Base-by-base conservation (phyloP, 2,888 invertebrate species). In the Tenthredo notha region DNA sequence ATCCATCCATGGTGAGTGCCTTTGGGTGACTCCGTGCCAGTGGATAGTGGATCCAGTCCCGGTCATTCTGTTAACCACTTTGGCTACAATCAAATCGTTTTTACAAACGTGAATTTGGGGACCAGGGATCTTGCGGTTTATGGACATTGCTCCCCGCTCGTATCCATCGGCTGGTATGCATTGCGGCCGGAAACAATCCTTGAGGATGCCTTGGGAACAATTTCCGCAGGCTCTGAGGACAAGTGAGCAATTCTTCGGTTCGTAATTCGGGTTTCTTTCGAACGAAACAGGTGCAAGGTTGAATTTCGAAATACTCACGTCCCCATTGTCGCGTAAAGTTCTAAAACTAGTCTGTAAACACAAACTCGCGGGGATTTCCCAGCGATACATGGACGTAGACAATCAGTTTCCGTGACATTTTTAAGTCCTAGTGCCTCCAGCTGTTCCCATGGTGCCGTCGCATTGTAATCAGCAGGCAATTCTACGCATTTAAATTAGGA, bases 161-260 rank as follows among this genome's bases (percentile, higher is more conserved):
- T 92, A 87, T 0, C 95, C 95, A 89, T 95, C 94, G 0, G 93
- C 94, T 0, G 94, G 88, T 43, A 95, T 91, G 87, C 95, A 95
- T 88, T 94, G 94, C 1, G 93, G 92, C 18, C 92, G 88, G 65
- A 88, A 87, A 87, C 95, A 95, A 88, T 94, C 94, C 1, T 91
- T 88, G 4, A 77, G 61, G 1, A 88, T 86, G 21, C 91, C 90
- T 78, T 89, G 85, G 0, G 93, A 92, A 89, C 95, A 95, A 86
- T 92, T 90, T 77, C 91, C 92, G 88, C 95, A 95, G 4, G 94
- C 94, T 84, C 94, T 94, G 88, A 61, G 47, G 33, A 37, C 50
- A 43, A 40, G 18, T 29, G 40, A 37, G 40, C 33, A 72, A 72
- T 72, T 40, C 21, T 40, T 21, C 72, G n/a, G 21, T 33, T 33